Evolutionary conservation across 2,113 vertebrate genomes (phyloP).

Genomic region (Anhinga anhinga): DNA sequence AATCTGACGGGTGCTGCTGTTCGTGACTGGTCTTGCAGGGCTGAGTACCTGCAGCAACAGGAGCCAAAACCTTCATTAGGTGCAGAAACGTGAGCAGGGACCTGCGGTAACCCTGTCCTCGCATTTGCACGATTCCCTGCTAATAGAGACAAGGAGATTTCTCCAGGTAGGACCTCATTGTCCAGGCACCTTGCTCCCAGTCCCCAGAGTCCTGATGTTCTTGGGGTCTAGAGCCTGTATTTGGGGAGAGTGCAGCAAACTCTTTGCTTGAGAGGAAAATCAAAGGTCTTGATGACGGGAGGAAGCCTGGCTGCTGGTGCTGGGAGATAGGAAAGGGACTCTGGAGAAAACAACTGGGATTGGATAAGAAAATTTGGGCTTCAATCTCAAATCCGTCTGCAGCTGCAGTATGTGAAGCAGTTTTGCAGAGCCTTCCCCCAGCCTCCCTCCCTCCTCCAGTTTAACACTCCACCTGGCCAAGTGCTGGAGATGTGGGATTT

Average conservation of each 20-base stretch:
- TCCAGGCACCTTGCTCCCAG: not conserved
- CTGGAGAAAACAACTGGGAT: not conserved
- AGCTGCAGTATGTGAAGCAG: not conserved
- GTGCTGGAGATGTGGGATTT: not conserved
- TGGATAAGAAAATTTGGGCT: not conserved
- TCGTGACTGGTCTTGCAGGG: not conserved
- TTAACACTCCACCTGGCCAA: not conserved
- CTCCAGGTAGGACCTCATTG: not conserved
- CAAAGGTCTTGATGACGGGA: not conserved
- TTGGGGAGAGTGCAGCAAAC: not conserved
- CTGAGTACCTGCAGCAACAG: not conserved
- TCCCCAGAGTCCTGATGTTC: not conserved
- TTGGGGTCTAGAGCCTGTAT: not conserved
- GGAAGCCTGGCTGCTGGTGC: not conserved
- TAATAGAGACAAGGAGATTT: not conserved
- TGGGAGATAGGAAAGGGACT: not conserved
- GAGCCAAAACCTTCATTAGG: not conserved
- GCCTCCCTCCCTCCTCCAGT: not conserved
- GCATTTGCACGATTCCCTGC: not conserved
- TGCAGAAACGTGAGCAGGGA: not conserved
- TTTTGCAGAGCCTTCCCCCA: not conserved
- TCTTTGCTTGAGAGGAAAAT: not conserved
- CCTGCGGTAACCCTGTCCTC: not conserved
- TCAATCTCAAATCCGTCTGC: not conserved
- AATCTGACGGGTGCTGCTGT: not conserved